These are phyloP conservation scores for Nyctereutes procyonoides DNA, from an alignment of 2,113 vertebrate genomes.

Conservation along the genomic window DNA sequence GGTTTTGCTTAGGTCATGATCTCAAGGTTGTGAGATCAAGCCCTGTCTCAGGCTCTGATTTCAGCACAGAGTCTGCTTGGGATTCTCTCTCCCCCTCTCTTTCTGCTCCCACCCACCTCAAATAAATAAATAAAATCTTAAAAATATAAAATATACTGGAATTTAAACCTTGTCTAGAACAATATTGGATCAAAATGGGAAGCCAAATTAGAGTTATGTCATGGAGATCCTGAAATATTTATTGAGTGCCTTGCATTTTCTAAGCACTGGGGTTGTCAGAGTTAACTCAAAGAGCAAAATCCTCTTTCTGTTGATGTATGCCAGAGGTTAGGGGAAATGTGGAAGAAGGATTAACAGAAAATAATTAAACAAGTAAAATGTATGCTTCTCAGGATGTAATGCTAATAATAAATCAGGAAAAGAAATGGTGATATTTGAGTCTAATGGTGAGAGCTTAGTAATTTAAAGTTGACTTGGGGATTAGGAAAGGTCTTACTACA, in stretches of 20 bases:
- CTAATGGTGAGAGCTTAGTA: background rate
- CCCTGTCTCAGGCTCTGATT: background rate
- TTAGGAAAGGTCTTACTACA: background rate
- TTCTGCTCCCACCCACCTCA: background rate
- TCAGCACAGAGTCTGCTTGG: background rate
- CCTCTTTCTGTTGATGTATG: background rate
- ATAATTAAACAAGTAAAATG: background rate
- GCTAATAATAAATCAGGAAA: background rate
- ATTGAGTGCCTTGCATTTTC: background rate
- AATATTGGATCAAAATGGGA: background rate
- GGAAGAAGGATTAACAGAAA: background rate
- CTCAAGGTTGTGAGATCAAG: background rate
- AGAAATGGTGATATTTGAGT: background rate
- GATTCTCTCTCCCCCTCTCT: background rate
- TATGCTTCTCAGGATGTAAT: background rate
- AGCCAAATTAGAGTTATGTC: background rate
- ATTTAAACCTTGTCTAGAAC: background rate
- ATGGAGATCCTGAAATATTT: background rate
- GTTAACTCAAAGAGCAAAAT: background rate
- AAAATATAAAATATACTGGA: background rate
- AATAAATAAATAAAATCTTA: background rate
- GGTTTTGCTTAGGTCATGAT: background rate
- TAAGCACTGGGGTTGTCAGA: background rate
- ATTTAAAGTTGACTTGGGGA: background rate
- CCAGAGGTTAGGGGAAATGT: background rate